Conservation (phyloP, 2,797 vertebrate genomes). For the Tapera naevia region DNA sequence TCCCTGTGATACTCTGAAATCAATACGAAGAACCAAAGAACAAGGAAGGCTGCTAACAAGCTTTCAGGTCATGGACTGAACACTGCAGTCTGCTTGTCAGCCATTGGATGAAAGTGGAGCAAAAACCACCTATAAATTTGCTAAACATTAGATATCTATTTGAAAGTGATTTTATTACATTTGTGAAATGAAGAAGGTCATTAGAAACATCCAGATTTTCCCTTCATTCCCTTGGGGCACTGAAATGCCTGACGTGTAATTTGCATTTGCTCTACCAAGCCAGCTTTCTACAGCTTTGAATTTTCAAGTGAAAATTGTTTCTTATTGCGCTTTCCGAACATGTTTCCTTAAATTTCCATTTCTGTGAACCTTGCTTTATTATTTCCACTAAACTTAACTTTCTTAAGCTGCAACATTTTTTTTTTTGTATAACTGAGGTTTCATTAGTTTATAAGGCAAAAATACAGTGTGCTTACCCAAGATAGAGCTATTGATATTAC, state of each 20-base stretch:
- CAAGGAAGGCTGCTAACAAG: constrained; percentile 55
- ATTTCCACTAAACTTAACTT: background rate
- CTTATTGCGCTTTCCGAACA: constrained; percentile 5
- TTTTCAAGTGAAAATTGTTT: constrained; percentile 60
- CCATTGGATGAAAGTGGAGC: constrained; percentile 57
- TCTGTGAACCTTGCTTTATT: background rate
- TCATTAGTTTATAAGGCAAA: background rate
- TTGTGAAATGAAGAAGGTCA: constrained; percentile 46
- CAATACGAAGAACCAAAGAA: constrained; percentile 57
- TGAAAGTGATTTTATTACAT: constrained; percentile 49
- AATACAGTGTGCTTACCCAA: background rate
- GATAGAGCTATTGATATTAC: background rate
- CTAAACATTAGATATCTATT: constrained; percentile 20
- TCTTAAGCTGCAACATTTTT: background rate
- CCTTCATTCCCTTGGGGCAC: constrained; percentile 1
- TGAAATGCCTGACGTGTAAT: constrained; percentile 8
- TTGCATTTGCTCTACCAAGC: constrained; percentile 36
- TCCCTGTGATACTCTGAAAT: constrained; percentile 60
- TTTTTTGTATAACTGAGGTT: background rate
- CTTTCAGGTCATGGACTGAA: constrained; percentile 42
- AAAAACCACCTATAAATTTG: constrained; percentile 53
- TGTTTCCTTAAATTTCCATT: constrained; percentile 29
- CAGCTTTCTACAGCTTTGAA: constrained; percentile 11
- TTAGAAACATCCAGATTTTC: constrained; percentile 52
- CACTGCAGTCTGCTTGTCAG: background rate